Conservation (phyloP, 2,113 vertebrate species). For the Gnathonemus longibarbis region DNA sequence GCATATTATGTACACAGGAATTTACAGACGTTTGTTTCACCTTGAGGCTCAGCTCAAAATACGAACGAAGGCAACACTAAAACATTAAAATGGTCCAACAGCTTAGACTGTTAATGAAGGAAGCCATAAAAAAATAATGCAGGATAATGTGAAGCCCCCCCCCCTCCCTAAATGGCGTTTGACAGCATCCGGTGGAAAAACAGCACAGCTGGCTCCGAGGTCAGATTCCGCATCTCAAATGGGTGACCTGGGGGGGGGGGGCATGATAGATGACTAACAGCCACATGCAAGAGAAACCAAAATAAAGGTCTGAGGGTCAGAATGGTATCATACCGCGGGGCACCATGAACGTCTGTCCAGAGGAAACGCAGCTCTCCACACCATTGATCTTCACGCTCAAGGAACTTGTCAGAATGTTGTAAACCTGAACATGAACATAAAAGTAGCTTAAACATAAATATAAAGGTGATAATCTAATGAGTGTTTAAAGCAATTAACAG, state of each 20-base stretch:
- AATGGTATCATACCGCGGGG: conserved; percentile 47
- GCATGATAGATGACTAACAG: background rate
- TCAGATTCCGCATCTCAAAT: conserved; percentile 55
- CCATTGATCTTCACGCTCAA: conserved; percentile 47
- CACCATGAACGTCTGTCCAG: conserved; percentile 57
- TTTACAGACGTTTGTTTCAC: background rate
- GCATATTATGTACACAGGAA: background rate
- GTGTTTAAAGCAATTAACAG: background rate
- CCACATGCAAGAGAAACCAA: background rate
- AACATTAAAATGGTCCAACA: background rate
- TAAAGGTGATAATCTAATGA: background rate
- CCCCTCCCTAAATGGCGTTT: background rate
- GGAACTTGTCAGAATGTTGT: conserved; percentile 52
- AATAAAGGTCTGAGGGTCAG: background rate
- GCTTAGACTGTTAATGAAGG: background rate
- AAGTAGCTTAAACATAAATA: background rate
- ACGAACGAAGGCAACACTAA: background rate
- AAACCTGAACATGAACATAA: conserved; percentile 43
- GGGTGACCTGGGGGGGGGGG: conserved; percentile 44
- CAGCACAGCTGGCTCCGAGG: conserved; percentile 50
- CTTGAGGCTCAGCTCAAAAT: background rate
- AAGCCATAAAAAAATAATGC: background rate
- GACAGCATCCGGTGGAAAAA: conserved; percentile 50
- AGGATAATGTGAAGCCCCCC: background rate
- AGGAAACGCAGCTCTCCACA: conserved; percentile 22